Percentiles rank a stretch among this genome's conserved stretches.
Evolutionary conservation across 2,888 invertebrate species (phyloP).

Genomic region (Marronus borbonicus): DNA sequence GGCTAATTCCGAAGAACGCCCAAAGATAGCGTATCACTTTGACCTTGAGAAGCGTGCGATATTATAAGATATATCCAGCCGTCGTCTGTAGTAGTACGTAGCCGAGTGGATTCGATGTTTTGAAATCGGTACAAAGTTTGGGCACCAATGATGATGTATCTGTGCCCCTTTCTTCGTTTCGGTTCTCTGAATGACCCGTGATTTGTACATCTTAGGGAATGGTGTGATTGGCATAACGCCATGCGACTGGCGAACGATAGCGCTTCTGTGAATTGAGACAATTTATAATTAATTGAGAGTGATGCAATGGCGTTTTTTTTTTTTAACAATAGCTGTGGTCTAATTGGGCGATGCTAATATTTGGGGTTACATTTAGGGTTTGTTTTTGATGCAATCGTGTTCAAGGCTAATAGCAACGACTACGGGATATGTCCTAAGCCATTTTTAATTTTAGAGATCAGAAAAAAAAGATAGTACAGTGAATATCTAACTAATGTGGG

Average conservation of each 20-base stretch:
- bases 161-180: neutral
- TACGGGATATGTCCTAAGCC: too few relatives aligned
- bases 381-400: too few relatives aligned
- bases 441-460: too few relatives aligned
- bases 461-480: too few relatives aligned
- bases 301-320: neutral
- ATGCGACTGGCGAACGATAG: neutral
- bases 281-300: constrained; percentile 1
- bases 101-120: neutral
- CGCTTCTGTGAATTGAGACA: neutral
- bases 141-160: neutral
- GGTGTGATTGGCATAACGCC: constrained; percentile 18
- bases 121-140: neutral
- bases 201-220: neutral
- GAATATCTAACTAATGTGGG: too few relatives aligned
- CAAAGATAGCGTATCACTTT: neutral
- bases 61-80: neutral
- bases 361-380: too few relatives aligned
- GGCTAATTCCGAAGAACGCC: neutral
- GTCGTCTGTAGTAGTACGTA: neutral
- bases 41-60: neutral
- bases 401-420: too few relatives aligned
- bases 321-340: neutral
- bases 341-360: too few relatives aligned
- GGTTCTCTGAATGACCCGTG: constrained; percentile 10